Percentiles rank a stretch among this genome's conserved stretches.
Evolutionary conservation across 1,140 invertebrate genomes (phyloP).

Genomic region (Trissolcus basalis): DNA sequence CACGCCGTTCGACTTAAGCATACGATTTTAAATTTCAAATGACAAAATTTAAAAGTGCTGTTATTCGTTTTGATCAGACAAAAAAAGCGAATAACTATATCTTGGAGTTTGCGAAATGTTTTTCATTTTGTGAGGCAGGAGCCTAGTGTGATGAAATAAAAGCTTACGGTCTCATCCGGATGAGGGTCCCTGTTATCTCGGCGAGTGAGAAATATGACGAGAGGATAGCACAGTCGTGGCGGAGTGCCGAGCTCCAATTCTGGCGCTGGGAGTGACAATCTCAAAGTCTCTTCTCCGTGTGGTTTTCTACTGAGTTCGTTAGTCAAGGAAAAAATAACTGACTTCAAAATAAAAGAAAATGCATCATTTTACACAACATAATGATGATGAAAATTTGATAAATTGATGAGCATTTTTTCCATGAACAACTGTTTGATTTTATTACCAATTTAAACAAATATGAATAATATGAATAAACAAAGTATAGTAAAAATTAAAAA

Average conservation of each 20-base stretch:
- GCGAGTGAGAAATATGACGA: slow-evolving; percentile 84
- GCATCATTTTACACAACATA: not conserved
- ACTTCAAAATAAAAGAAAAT: slow-evolving; percentile 15
- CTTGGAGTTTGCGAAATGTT: not conserved
- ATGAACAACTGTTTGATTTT: too few species aligned
- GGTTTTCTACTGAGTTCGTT: slow-evolving; percentile 77
- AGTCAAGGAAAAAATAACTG: slow-evolving; percentile 63
- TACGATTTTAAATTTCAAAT: too few species aligned
- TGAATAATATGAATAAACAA: too few species aligned
- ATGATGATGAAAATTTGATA: slow-evolving; percentile 13
- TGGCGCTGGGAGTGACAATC: slow-evolving; percentile 79
- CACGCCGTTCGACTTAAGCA: too few species aligned
- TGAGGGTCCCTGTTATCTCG: slow-evolving; percentile 79
- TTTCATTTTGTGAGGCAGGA: not conserved
- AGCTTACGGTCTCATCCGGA: slow-evolving; percentile 84
- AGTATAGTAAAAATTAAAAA: too few species aligned
- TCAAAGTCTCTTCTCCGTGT: slow-evolving; percentile 81
- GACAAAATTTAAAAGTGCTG: too few species aligned
- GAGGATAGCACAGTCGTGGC: slow-evolving; percentile 83
- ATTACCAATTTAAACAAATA: too few species aligned
- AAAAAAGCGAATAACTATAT: too few species aligned
- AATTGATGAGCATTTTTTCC: too few species aligned
- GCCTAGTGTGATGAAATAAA: slow-evolving; percentile 24
- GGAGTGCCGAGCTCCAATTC: slow-evolving; percentile 82
- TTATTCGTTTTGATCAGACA: too few species aligned